Percentiles rank a stretch among this genome's conserved stretches.
phyloP scores from a whole-genome alignment of 2,113 vertebrate species.

The Cebus imitator region DNA sequence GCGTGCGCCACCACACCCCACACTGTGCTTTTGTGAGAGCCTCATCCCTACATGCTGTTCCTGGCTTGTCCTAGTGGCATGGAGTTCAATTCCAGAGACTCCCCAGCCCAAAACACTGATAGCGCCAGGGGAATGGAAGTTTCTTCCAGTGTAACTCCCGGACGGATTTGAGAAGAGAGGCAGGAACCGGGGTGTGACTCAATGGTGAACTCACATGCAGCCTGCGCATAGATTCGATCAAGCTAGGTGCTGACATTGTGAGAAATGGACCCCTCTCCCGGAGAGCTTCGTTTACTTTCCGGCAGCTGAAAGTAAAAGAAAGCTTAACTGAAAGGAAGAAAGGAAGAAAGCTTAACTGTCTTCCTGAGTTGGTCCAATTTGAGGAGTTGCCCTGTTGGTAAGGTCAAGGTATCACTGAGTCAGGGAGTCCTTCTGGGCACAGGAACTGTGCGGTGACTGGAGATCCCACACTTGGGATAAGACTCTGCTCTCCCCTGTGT shows the following conservation, averaged over 20 bases:
- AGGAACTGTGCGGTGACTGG: rapidly evolving
- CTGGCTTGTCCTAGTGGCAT: neutral
- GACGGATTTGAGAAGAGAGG: rapidly evolving
- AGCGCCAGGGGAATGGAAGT: rapidly evolving
- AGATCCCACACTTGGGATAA: neutral
- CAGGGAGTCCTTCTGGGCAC: too few species aligned
- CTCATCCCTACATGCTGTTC: neutral
- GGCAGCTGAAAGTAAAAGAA: neutral
- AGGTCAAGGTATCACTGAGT: rapidly evolving
- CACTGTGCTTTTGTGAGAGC: neutral
- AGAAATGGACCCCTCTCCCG: neutral
- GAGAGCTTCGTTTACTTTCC: neutral
- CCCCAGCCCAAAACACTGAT: neutral
- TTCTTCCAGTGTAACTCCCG: rapidly evolving
- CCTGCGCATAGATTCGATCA: rapidly evolving
- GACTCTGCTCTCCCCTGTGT: rapidly evolving
- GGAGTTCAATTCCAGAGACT: too few species aligned
- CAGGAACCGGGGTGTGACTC: rapidly evolving
- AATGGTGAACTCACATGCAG: rapidly evolving
- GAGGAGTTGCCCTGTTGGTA: too few species aligned
- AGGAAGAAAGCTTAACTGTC: too few species aligned
- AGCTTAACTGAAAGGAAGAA: too few species aligned
- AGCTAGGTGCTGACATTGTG: neutral
- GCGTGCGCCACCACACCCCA: too few species aligned
- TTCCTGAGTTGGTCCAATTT: neutral